Conservation (phyloP, 2,797 vertebrate species). For the Danio aesculapii region DNA sequence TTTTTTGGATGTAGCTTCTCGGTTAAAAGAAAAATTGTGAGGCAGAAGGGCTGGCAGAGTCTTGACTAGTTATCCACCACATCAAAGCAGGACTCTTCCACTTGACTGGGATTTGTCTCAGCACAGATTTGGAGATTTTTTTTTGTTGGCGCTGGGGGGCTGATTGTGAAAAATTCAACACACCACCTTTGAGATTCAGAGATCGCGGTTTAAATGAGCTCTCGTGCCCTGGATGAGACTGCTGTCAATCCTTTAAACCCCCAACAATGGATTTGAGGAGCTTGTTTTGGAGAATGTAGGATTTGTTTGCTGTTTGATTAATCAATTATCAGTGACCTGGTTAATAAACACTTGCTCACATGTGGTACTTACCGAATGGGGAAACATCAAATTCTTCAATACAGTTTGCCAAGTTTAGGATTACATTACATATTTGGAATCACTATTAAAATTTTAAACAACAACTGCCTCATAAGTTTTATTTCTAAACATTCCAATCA, state of each 20-base stretch:
- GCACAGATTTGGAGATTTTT: background rate
- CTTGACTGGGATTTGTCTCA: conserved; percentile 23
- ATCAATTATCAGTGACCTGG: background rate
- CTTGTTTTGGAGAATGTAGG: background rate
- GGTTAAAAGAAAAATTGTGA: conserved; percentile 38
- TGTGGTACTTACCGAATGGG: background rate
- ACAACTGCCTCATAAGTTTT: too few relatives aligned
- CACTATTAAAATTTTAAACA: too few relatives aligned
- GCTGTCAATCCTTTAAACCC: conserved; percentile 24
- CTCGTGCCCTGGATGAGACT: conserved; percentile 2
- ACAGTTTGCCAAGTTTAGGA: too few relatives aligned
- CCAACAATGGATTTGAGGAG: conserved; percentile 16
- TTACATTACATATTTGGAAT: too few relatives aligned
- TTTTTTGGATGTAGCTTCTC: conserved; percentile 6
- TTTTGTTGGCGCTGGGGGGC: conserved; percentile 16
- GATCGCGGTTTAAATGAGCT: background rate
- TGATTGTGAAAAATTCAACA: conserved; percentile 32
- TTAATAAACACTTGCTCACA: conserved; percentile 11
- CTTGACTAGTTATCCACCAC: conserved; percentile 18
- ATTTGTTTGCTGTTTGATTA: conserved; percentile 15
- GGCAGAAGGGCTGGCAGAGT: conserved; percentile 26
- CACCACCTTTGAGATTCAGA: conserved; percentile 35
- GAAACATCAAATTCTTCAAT: too few relatives aligned
- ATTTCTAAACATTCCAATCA: too few relatives aligned
- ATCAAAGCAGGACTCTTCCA: conserved; percentile 30